A percentile compares a stretch with the other conserved stretches of the same genome.
phyloP scores from a whole-genome alignment of 1,140 invertebrate genomes.

The Potamilus streckersoni region DNA sequence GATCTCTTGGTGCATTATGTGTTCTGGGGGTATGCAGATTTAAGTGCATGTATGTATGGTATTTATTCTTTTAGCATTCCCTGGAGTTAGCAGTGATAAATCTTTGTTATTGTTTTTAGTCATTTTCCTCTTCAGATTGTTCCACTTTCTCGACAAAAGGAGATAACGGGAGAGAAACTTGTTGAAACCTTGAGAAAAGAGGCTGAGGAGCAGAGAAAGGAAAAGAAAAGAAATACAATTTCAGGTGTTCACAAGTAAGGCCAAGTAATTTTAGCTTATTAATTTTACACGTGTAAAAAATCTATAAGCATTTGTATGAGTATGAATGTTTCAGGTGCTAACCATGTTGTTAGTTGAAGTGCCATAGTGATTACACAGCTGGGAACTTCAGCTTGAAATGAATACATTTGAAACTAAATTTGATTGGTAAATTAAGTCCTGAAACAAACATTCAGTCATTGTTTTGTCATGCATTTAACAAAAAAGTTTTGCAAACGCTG shows the following conservation, averaged over 20 bases:
- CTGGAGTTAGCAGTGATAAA: background rate
- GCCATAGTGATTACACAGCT: too few species aligned
- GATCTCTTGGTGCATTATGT: too few species aligned
- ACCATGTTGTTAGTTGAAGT: too few species aligned
- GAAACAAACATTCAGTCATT: too few species aligned
- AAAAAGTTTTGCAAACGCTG: too few species aligned
- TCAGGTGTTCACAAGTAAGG: constrained; percentile 82
- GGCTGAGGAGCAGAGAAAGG: constrained; percentile 76
- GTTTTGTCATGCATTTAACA: too few species aligned
- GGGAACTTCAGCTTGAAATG: too few species aligned
- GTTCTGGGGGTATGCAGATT: background rate
- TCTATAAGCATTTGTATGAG: too few species aligned
- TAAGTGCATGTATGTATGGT: background rate
- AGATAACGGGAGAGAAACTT: constrained; percentile 75
- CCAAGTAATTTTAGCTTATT: background rate
- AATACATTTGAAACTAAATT: too few species aligned
- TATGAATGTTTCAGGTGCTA: too few species aligned
- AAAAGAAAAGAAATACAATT: constrained; percentile 82
- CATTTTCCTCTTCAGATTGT: constrained; percentile 68
- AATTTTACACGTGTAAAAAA: too few species aligned
- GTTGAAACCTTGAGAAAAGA: constrained; percentile 78
- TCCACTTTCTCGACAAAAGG: constrained; percentile 75
- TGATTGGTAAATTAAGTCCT: too few species aligned
- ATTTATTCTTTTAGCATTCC: background rate
- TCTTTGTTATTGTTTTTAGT: background rate